Evolutionary conservation across 2,113 vertebrate species (phyloP).

Genomic region (Cygnus buccinator): DNA sequence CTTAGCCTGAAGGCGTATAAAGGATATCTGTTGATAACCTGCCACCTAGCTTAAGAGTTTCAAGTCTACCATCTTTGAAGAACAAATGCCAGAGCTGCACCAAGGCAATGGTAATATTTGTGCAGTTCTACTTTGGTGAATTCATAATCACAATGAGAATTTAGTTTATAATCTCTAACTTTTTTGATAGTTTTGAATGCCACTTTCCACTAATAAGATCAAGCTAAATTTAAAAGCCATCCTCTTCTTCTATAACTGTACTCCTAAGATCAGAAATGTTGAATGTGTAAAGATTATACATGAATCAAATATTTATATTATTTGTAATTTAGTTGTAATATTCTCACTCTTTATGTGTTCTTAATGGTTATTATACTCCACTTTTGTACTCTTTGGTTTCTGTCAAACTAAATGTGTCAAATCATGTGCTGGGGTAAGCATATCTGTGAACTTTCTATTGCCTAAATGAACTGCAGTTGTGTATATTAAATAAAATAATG

Average conservation of each 20-base stretch:
- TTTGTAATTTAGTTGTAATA: conserved; percentile 32
- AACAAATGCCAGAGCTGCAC: conserved; percentile 38
- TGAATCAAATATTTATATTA: neutral
- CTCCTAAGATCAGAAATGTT: neutral
- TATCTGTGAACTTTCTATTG: conserved; percentile 46
- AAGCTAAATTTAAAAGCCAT: conserved; percentile 26
- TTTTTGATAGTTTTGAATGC: neutral
- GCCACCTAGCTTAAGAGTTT: neutral
- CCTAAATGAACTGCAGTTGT: conserved; percentile 48
- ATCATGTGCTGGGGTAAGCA: neutral
- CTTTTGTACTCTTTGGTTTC: conserved; percentile 31
- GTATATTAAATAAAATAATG: conserved; percentile 50
- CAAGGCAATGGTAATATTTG: neutral
- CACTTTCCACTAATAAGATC: conserved; percentile 1
- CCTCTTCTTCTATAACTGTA: neutral
- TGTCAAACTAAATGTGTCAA: conserved; percentile 18
- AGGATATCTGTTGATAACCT: neutral
- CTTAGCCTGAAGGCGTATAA: neutral
- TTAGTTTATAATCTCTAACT: neutral
- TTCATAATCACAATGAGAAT: neutral
- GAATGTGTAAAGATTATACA: neutral
- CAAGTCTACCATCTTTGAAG: neutral
- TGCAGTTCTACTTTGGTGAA: neutral
- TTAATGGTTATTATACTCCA: conserved; percentile 28
- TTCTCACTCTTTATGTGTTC: conserved; percentile 30